Percentiles rank a stretch among this genome's conserved stretches.
Conservation (phyloP, 2,797 vertebrate species). For the Catamblyrhynchus diadema region DNA sequence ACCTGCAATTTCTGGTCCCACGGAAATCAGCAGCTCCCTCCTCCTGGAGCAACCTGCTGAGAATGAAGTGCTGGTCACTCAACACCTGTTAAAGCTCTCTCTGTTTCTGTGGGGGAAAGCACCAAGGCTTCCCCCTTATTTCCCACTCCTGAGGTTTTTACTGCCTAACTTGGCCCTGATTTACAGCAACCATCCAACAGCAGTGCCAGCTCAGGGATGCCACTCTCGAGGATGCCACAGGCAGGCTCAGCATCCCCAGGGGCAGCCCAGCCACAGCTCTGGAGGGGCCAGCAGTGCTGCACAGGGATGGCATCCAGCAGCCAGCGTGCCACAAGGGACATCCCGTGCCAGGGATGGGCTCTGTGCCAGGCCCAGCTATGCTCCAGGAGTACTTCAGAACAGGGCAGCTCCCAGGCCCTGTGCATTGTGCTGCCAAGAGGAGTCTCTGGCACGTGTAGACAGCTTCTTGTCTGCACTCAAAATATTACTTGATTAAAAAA, state of each 20-base stretch:
- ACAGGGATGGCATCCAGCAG: neutral
- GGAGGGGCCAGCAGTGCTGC: accelerated
- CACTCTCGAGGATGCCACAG: accelerated
- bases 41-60: neutral
- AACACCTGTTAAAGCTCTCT: neutral
- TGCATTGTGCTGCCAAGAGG: neutral
- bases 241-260: neutral
- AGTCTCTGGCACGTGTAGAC: neutral
- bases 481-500: neutral
- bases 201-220: neutral
- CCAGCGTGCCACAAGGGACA: accelerated
- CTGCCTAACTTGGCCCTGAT: neutral
- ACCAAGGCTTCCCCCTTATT: neutral
- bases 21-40: neutral
- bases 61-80: neutral
- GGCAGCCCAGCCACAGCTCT: neutral
- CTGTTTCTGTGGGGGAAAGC: neutral
- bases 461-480: neutral
- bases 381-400: neutral
- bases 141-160: neutral
- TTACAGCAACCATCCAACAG: accelerated
- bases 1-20: neutral
- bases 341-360: neutral
- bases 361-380: neutral
- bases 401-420: neutral